A percentile compares a stretch with the other conserved stretches of the same genome.
Evolutionary conservation across 2,888 invertebrate genomes (phyloP).

Genomic region (Drosophila testacea): DNA sequence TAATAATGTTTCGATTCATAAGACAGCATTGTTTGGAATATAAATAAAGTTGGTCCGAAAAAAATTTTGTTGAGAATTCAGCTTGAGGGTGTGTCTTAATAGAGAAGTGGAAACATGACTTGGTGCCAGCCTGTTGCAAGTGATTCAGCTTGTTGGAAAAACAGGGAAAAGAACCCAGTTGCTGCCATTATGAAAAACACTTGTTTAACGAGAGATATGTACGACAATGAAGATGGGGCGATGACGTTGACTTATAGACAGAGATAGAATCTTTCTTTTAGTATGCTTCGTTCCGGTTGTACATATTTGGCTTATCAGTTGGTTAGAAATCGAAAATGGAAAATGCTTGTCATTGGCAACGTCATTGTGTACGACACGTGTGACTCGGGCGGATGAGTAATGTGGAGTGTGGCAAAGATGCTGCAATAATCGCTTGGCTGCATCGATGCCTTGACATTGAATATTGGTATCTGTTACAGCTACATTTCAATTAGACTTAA

Average conservation of each 20-base stretch:
- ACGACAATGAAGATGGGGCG: not conserved
- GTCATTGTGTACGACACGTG: not conserved
- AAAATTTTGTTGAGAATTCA: conserved; percentile 6
- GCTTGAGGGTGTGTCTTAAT: not conserved
- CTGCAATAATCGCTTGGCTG: conserved; percentile 21
- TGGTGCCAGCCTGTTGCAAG: conserved; percentile 6
- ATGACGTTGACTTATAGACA: not conserved
- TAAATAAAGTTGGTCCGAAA: not conserved
- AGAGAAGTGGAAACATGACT: not conserved
- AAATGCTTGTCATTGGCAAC: not conserved
- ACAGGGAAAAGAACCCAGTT: conserved; percentile 12
- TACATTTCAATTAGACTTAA: conserved; percentile 49
- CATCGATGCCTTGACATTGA: conserved; percentile 55
- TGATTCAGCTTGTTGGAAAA: conserved; percentile 34
- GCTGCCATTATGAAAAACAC: conserved; percentile 18
- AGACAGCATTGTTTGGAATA: not conserved
- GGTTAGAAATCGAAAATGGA: conserved; percentile 44
- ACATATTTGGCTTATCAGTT: conserved; percentile 56
- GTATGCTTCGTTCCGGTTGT: conserved; percentile 43
- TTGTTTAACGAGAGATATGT: conserved; percentile 7
- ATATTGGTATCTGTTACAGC: conserved; percentile 56
- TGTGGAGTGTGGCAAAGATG: conserved; percentile 2
- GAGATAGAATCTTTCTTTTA: conserved; percentile 21
- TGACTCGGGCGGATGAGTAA: conserved; percentile 40
- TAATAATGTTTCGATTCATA: not conserved